These are phyloP conservation scores for Metellina segmentata DNA, from an alignment of 2,888 invertebrate species.

Conservation along the genomic window DNA sequence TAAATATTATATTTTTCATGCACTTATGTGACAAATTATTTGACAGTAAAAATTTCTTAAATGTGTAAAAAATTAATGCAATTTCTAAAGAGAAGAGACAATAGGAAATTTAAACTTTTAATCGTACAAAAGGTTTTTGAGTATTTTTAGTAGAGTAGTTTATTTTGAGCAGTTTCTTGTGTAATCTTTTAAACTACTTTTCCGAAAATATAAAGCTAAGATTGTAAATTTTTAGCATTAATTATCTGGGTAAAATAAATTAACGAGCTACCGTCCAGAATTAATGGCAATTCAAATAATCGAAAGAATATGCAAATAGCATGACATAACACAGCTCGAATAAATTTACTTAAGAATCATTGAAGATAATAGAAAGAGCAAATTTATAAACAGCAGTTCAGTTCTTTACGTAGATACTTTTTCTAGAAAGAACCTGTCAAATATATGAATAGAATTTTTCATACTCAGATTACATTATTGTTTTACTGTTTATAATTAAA, in stretches of 20 bases:
- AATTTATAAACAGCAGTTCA: not conserved
- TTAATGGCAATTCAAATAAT: not conserved
- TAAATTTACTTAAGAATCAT: not conserved
- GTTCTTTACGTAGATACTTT: not conserved
- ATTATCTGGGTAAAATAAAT: not conserved
- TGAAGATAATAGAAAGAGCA: not conserved
- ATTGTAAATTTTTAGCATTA: not conserved
- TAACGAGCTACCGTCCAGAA: not conserved
- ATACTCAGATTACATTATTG: not conserved
- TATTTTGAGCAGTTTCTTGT: not conserved
- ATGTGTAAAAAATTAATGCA: no score
- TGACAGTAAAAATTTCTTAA: no score
- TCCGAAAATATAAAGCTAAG: not conserved
- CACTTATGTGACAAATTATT: no score
- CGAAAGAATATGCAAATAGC: not conserved
- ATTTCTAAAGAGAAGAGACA: no score
- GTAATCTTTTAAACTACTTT: not conserved
- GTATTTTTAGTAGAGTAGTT: no score
- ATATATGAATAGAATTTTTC: not conserved
- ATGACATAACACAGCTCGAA: not conserved
- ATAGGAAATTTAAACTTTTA: no score
- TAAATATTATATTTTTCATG: no score
- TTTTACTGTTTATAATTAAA: not conserved
- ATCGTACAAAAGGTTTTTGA: no score
- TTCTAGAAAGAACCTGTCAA: not conserved